Conservation (phyloP, 2,888 invertebrate genomes). For the Drosophila basisetae region DNA sequence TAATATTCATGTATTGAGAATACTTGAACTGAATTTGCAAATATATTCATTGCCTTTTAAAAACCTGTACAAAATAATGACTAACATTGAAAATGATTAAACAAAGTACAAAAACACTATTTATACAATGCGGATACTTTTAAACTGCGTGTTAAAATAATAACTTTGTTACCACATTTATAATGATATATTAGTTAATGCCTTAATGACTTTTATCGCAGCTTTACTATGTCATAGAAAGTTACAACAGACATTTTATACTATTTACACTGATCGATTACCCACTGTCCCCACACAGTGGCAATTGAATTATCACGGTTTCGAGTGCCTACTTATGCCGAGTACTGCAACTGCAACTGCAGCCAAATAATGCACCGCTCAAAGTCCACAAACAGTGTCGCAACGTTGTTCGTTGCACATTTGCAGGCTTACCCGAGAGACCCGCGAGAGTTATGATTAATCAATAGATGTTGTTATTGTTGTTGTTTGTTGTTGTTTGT, state of each 20-base stretch:
- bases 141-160: not conserved
- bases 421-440: slow-evolving; percentile 9
- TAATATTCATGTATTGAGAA: not conserved
- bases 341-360: slow-evolving; percentile 11
- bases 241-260: not conserved
- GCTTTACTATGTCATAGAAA: not conserved
- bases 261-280: slow-evolving; percentile 1
- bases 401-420: slow-evolving; percentile 29
- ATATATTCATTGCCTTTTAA: not conserved
- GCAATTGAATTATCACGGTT: slow-evolving; percentile 47
- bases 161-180: no score
- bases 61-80: not conserved
- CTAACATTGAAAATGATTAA: not conserved
- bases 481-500: not conserved
- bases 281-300: no score
- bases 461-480: slow-evolving; percentile 13
- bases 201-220: not conserved
- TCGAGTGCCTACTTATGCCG: slow-evolving; percentile 33
- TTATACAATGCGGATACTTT: not conserved
- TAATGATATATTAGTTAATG: no score
- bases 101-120: not conserved
- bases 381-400: slow-evolving; percentile 36
- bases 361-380: slow-evolving; percentile 18
- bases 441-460: slow-evolving; percentile 28
- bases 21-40: not conserved